Percentiles rank a stretch among this genome's conserved stretches.
Conservation (phyloP, 2,888 invertebrate species). For the Chelonus formosanus region DNA sequence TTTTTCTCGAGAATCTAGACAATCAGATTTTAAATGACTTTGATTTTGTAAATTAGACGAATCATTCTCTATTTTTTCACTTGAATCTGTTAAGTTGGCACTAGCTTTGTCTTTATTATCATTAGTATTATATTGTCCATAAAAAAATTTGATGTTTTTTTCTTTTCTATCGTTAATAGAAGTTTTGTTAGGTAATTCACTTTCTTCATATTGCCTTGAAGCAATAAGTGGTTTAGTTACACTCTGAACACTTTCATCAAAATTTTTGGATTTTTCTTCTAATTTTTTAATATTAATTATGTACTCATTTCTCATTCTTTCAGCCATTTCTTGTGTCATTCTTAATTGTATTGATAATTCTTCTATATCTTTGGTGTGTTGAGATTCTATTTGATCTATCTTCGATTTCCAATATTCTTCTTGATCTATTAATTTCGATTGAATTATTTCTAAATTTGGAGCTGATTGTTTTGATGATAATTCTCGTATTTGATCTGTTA, state of each 20-base stretch:
- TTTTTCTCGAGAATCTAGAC: too few relatives aligned
- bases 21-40: too few relatives aligned
- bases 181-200: too few relatives aligned
- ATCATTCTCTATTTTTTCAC: too few relatives aligned
- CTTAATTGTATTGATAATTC: slow-evolving; percentile 54
- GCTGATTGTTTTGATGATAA: slow-evolving; percentile 43
- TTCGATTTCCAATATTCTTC: slow-evolving; percentile 60
- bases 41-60: too few relatives aligned
- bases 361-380: slow-evolving; percentile 56
- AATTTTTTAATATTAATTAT: slow-evolving; percentile 54
- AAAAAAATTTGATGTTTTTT: too few relatives aligned
- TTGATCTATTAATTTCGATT: slow-evolving; percentile 52
- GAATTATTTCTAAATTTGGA: slow-evolving; percentile 53
- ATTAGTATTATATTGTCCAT: too few relatives aligned
- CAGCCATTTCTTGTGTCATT: slow-evolving; percentile 50
- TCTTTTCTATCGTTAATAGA: too few relatives aligned
- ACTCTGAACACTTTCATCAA: too few relatives aligned
- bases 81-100: too few relatives aligned
- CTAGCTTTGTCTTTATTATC: neutral
- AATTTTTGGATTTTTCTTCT: slow-evolving; percentile 40
- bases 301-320: slow-evolving; percentile 53
- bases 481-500: slow-evolving; percentile 67
- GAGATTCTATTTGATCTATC: slow-evolving; percentile 55
- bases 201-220: too few relatives aligned
- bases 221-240: too few relatives aligned